Evolutionary conservation across 2,888 invertebrate species (phyloP), one percentile per base, ranked within the genome.

Genomic region (Agonopterix subpropinquella): DNA sequence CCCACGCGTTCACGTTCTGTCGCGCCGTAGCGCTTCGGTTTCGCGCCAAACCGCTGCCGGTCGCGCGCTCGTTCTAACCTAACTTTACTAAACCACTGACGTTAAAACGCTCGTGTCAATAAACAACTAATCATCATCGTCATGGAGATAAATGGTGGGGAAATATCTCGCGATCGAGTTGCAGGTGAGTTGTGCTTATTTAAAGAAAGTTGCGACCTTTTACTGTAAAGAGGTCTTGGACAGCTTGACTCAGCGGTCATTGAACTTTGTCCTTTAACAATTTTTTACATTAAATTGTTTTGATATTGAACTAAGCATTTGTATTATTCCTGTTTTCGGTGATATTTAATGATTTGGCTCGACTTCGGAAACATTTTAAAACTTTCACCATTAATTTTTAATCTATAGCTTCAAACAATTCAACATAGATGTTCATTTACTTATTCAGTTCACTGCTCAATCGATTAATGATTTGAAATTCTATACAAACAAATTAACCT

Each of bases 1-100:
- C 74, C 77, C 76, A 75, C 80, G 77, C 76, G 68, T 56, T 61
- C 54, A 36, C 52, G 50, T 51, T 54, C 28, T 28, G 28, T 57
- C 62, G 64, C 66, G 67, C 58, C 65, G 59, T 55, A 56, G 49
- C 51, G 54, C 57, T 54, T 63, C 53, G 64, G 67, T 82, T 87
- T 85, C 84, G 85, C 87, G 86, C 87, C 85, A 86, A 86, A 82
- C 73, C 77, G 66, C 62, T 61, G 59, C 61, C 64, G 72, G 74
- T 65, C 80, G 80, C 73, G 73, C 77, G 69, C 70, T 77, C 11
- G 42, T 70, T 66, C 70, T 78, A 83, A 82, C 80, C 80, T 74
- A 64, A 76, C 70, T 68, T 68, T 59, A 53, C 50, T 37, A 54
- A 59, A 55, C 36, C 28, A 28, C 28, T 28, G 28, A 28, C 28